Base-by-base conservation (phyloP, 2,113 vertebrate genomes). In the Colinus virginianus region DNA sequence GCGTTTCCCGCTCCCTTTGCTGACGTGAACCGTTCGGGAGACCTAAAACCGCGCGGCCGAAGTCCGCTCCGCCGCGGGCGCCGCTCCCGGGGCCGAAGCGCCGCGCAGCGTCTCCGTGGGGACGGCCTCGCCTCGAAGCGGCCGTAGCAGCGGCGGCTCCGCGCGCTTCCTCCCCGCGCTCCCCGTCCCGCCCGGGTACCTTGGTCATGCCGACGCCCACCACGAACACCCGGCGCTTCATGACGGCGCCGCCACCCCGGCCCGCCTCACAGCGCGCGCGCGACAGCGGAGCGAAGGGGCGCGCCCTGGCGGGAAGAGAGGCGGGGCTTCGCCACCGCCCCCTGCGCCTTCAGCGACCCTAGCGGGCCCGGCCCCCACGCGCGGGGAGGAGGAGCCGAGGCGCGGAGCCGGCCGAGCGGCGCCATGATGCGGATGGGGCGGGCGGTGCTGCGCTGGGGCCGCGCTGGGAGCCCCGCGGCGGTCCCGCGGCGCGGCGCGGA, bases 161-260 rank as follows among this genome's bases (percentile, higher is more conserved):
- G 9, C 49, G 49, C 49, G 49, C 49, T 49, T 13, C 13, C 23
- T 49, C 48, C 49, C 25, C 14, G 4, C 13, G 49, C 25, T 51
- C 26, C 14, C 26, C 49, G 25, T 25, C 49, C 14, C 51, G 51
- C 51, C 8, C 51, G 26, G 51, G 10, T 53, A 99, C 99, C 99
- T 99, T 99, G 43, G 99, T 99, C 99, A 99, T 99, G 25, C 99
- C 99, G 59, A 99, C 99, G n/a, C 99, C 99, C 95, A 99, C 97
- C 93, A 99, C 98, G 94, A 99, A 99, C 51, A 98, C 99, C 32
- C 98, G 70, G 7, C 18, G 9, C 13, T 6, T 34, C 84, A 62
- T 67, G 45, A 15, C 4, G 64, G 56, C 40, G 49, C 10, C 26
- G 0, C 0, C 2, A 55, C 13, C 56, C 23, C 51, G 7, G 6